phyloP scores from a whole-genome alignment of 2,888 invertebrate genomes.

The Drosophila lacicola region DNA sequence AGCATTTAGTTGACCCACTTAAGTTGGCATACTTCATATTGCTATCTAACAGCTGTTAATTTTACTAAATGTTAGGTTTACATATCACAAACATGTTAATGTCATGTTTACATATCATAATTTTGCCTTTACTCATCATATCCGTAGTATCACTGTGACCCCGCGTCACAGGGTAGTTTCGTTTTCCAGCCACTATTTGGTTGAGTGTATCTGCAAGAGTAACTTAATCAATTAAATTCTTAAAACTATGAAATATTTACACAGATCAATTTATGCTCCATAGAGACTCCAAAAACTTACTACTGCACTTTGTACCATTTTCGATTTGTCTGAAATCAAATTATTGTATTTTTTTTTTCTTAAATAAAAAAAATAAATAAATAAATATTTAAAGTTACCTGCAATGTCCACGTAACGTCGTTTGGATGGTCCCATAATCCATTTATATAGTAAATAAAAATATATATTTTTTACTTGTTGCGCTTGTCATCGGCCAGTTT shows the following conservation, averaged over 20 bases:
- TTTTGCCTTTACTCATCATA: too few relatives aligned
- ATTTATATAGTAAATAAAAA: slow-evolving; percentile 57
- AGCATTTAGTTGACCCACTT: too few relatives aligned
- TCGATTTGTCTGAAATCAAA: slow-evolving; percentile 31
- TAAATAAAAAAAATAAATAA: slow-evolving; percentile 38
- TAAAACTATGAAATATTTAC: slow-evolving; percentile 48
- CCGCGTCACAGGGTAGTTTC: too few relatives aligned
- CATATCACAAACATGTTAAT: not conserved
- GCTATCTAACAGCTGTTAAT: too few relatives aligned
- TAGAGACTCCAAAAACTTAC: not conserved
- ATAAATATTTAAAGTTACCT: slow-evolving; percentile 40
- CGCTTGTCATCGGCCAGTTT: slow-evolving; percentile 31
- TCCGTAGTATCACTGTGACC: too few relatives aligned
- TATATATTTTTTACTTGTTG: slow-evolving; percentile 52
- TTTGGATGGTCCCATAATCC: slow-evolving; percentile 46
- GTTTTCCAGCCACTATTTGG: not conserved
- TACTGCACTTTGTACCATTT: not conserved
- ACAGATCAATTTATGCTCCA: slow-evolving; percentile 25
- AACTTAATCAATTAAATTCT: slow-evolving; percentile 13
- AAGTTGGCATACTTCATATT: too few relatives aligned
- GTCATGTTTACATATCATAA: too few relatives aligned
- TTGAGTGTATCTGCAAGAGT: not conserved
- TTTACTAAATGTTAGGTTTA: not conserved
- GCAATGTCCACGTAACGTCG: slow-evolving; percentile 12
- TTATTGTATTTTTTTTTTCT: slow-evolving; percentile 39